phyloP scores from a whole-genome alignment of 2,797 vertebrate species.

The Margarornis squamiger region DNA sequence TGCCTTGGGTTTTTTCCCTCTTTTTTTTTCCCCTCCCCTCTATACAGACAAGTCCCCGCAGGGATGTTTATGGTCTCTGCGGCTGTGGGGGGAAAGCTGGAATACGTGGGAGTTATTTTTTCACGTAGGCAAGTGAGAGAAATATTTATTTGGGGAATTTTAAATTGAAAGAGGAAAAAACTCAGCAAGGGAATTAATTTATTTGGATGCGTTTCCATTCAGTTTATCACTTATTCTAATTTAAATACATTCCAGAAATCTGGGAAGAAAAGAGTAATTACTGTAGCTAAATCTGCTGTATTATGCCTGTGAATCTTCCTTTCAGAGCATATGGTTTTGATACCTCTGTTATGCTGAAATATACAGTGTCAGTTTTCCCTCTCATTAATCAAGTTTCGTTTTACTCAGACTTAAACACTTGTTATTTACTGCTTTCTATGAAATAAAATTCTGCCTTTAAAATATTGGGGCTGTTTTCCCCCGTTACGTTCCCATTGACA shows the following conservation, averaged over 20 bases:
- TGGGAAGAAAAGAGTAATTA: background rate
- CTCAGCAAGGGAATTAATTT: background rate
- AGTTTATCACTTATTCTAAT: background rate
- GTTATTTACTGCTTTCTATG: background rate
- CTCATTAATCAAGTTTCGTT: background rate
- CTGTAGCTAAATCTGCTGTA: background rate
- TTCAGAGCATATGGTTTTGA: background rate
- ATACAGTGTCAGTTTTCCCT: background rate
- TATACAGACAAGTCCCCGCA: rapidly evolving
- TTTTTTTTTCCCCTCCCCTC: rapidly evolving
- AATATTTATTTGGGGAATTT: background rate
- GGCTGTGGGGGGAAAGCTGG: background rate
- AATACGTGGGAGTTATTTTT: background rate
- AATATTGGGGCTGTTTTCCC: rapidly evolving
- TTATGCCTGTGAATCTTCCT: background rate
- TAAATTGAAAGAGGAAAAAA: background rate
- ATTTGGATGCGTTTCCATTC: background rate
- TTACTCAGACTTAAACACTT: background rate
- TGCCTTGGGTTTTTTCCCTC: rapidly evolving
- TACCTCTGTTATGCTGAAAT: background rate
- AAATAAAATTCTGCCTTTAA: background rate
- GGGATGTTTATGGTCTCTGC: rapidly evolving
- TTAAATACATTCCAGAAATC: background rate
- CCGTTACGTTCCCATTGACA: background rate
- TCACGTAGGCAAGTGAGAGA: rapidly evolving